A percentile compares a stretch with the other conserved stretches of the same genome.
phyloP scores from a whole-genome alignment of 1,140 invertebrate genomes.

The Drosophila prosaltans region DNA sequence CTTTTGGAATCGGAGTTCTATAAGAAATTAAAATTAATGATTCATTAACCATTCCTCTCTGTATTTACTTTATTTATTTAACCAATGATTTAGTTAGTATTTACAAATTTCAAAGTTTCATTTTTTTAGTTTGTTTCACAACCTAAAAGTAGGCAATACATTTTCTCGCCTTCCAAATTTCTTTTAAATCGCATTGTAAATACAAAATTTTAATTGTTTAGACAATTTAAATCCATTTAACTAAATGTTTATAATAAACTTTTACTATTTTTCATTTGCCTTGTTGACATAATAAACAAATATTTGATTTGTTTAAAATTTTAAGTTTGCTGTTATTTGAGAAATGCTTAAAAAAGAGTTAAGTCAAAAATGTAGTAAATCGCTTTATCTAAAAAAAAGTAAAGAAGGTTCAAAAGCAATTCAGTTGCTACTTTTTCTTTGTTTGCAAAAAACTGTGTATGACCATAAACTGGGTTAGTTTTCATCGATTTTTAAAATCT shows the following conservation, averaged over 20 bases:
- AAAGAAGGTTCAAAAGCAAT: constrained; percentile 44
- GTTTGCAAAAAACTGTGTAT: constrained; percentile 17
- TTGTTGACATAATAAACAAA: background rate
- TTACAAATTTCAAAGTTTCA: too few species aligned
- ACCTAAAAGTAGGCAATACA: background rate
- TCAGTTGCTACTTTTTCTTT: constrained; percentile 29
- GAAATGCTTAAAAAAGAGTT: constrained; percentile 59
- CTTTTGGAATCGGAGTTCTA: too few species aligned
- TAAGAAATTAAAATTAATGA: too few species aligned
- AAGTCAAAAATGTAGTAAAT: constrained; percentile 72
- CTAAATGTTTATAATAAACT: constrained; percentile 13
- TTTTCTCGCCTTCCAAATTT: background rate
- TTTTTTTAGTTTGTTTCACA: background rate
- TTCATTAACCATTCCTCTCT: background rate
- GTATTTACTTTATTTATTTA: too few species aligned
- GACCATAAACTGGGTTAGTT: too few species aligned
- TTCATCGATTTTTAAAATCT: too few species aligned
- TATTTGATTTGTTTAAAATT: background rate
- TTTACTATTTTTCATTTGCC: background rate
- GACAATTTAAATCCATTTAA: constrained; percentile 7
- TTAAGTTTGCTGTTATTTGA: constrained; percentile 25
- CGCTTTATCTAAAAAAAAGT: constrained; percentile 56
- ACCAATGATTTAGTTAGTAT: too few species aligned
- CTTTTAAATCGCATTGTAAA: background rate
- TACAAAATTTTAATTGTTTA: background rate